A percentile compares a stretch with the other conserved stretches of the same genome.
Conservation (phyloP, 2,888 invertebrate genomes). For the Sthenelais limicola region DNA sequence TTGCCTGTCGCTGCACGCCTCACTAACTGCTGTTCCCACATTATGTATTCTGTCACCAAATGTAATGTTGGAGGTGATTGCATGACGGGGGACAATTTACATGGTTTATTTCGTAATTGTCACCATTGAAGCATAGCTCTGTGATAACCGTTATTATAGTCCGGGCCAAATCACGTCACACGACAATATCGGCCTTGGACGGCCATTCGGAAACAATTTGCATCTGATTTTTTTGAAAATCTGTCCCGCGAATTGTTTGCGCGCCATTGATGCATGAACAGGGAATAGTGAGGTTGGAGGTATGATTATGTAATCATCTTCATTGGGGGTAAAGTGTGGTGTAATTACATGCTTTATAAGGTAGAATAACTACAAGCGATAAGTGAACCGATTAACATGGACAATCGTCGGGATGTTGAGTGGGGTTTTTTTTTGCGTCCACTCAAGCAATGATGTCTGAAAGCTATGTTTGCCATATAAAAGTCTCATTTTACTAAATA, state of each 20-base stretch:
- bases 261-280: conserved; percentile 4
- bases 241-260: conserved; percentile 8
- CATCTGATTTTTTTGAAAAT: conserved; percentile 31
- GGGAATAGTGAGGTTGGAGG: not conserved
- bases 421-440: no score
- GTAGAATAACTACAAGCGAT: conserved; percentile 21
- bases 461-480: no score
- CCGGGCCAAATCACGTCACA: conserved; percentile 16
- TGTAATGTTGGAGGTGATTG: no score
- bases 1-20: no score
- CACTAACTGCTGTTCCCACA: conserved; percentile 12
- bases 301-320: conserved; percentile 24
- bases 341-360: conserved; percentile 34
- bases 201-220: conserved; percentile 29
- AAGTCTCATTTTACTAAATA: no score
- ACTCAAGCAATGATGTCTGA: no score
- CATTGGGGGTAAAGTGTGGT: not conserved
- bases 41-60: conserved; percentile 24
- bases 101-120: conserved; percentile 35
- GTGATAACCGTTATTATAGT: conserved; percentile 25
- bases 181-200: not conserved
- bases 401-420: no score
- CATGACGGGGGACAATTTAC: conserved; percentile 27
- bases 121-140: conserved; percentile 24
- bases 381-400: no score